A percentile compares a stretch with the other conserved stretches of the same genome.
Evolutionary conservation across 2,113 vertebrate genomes (phyloP).

Genomic region (Crocuta crocuta): DNA sequence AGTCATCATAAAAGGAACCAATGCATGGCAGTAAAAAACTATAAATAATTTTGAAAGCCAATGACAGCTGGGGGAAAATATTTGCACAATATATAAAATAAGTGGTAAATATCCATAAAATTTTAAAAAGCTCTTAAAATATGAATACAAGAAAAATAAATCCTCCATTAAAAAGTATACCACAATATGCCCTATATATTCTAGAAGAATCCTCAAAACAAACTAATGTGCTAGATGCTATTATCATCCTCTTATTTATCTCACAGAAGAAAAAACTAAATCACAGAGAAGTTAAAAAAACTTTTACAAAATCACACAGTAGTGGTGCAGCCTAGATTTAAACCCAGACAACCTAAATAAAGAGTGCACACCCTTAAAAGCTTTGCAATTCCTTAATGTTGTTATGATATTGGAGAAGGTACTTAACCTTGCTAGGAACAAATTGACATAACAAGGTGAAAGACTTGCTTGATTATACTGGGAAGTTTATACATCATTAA

Average conservation of each 20-base stretch:
- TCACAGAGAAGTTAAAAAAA: neutral
- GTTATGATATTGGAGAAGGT: neutral
- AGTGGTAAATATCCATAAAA: neutral
- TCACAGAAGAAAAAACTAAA: neutral
- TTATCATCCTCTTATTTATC: neutral
- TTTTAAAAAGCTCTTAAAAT: neutral
- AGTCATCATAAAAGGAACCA: neutral
- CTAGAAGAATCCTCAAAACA: neutral
- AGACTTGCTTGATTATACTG: neutral
- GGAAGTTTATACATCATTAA: neutral
- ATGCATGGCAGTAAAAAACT: neutral
- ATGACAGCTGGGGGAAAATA: neutral
- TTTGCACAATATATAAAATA: neutral
- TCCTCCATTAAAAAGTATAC: neutral
- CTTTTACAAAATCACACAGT: neutral
- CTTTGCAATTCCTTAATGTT: neutral
- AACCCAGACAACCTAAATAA: neutral
- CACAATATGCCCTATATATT: neutral
- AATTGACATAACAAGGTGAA: neutral
- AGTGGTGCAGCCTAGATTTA: neutral
- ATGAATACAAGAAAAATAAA: neutral
- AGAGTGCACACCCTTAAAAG: neutral
- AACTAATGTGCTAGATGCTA: neutral
- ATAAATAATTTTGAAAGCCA: neutral
- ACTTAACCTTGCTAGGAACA: neutral